Conservation (phyloP, 2,888 invertebrate genomes). For the Palloptera scutellata region DNA sequence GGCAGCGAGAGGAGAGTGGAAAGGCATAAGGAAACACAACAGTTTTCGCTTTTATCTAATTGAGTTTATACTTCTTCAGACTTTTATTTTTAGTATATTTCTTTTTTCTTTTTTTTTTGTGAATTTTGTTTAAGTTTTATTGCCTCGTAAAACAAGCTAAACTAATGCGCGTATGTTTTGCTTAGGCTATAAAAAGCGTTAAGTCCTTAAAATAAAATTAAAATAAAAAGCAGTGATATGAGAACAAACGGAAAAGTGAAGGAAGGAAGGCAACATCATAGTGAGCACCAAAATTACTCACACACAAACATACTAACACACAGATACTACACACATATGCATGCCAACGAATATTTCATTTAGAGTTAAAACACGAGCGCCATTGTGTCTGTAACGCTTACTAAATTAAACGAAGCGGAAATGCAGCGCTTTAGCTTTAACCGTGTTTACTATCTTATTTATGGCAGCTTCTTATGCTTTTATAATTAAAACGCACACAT, state of each 20-base stretch:
- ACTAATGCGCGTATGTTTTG: conserved; percentile 38
- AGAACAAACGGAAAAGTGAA: conserved; percentile 8
- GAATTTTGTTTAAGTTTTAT: conserved; percentile 30
- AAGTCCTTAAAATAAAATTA: conserved; percentile 46
- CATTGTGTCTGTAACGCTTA: conserved; percentile 32
- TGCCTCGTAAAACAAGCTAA: conserved; percentile 40
- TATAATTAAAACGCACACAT: background rate
- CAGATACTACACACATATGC: background rate
- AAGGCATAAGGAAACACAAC: background rate
- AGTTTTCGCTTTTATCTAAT: conserved; percentile 2
- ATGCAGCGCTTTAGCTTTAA: conserved; percentile 19
- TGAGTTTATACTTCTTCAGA: conserved; percentile 20
- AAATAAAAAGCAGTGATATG: conserved; percentile 35
- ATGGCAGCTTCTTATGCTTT: conserved; percentile 12
- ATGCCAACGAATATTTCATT: background rate
- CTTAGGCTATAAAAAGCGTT: conserved; percentile 39
- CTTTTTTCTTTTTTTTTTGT: conserved; percentile 28
- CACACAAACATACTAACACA: background rate
- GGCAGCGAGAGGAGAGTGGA: background rate
- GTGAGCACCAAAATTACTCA: background rate
- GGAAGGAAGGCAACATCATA: background rate
- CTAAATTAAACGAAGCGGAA: conserved; percentile 33
- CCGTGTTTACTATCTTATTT: conserved; percentile 27
- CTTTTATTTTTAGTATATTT: conserved; percentile 25
- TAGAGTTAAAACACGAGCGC: conserved; percentile 13